Conservation (phyloP, 2,888 invertebrate species). For the Ellobium chinense region DNA sequence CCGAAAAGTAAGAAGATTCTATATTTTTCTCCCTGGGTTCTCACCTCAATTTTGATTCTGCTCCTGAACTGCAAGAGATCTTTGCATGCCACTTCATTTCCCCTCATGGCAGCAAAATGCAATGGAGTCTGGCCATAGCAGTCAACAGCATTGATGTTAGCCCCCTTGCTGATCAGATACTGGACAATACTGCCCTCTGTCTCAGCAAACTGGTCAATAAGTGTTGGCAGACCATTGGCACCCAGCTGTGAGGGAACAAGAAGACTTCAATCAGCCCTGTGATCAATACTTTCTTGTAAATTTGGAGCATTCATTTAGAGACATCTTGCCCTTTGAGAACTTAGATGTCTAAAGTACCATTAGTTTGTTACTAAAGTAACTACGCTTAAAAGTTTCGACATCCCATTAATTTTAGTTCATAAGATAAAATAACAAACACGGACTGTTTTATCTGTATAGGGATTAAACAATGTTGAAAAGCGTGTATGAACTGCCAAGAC, state of each 20-base stretch:
- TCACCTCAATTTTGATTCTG: conserved; percentile 84
- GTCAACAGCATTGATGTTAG: conserved; percentile 85
- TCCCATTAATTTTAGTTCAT: too few relatives aligned
- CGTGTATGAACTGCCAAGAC: too few relatives aligned
- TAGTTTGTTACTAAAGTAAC: too few relatives aligned
- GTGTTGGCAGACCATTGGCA: conserved; percentile 39
- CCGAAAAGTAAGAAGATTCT: too few relatives aligned
- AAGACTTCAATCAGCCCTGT: not conserved
- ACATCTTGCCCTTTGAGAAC: too few relatives aligned
- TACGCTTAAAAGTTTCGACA: too few relatives aligned
- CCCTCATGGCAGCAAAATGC: conserved; percentile 89
- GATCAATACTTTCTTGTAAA: not conserved
- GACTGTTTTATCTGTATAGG: too few relatives aligned
- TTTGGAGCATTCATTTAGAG: too few relatives aligned
- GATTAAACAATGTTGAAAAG: too few relatives aligned
- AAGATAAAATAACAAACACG: too few relatives aligned
- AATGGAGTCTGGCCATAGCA: conserved; percentile 84
- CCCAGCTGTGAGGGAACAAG: conserved; percentile 26
- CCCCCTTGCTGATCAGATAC: conserved; percentile 79
- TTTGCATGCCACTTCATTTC: conserved; percentile 86
- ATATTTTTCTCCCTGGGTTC: too few relatives aligned
- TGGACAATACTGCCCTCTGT: conserved; percentile 61
- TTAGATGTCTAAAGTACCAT: too few relatives aligned
- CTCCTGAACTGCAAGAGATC: conserved; percentile 82
- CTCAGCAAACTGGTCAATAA: conserved; percentile 38